Base-by-base conservation (phyloP, 2,797 vertebrate species). In the Fistularia commersonii region DNA sequence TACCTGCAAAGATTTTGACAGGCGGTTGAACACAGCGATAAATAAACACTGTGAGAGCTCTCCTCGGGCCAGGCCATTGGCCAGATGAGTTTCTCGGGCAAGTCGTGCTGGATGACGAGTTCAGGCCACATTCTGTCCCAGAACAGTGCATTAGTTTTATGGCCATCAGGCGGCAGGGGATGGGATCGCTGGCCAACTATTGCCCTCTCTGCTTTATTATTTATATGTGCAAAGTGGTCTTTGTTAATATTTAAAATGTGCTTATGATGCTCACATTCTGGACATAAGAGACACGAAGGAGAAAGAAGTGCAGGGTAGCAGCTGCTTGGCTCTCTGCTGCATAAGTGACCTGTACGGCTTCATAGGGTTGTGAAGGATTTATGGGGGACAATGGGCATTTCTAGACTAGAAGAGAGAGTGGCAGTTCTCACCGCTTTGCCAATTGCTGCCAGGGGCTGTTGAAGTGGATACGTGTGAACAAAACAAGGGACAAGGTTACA, bases 231-330 rank as follows among this genome's bases (percentile, higher is more conserved):
- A 92, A 92, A 92, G 90, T 92, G 89, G 88, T 89, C 84, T 85
- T 88, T 83, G 89, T 92, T 90, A 92, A 92, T 92, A 91, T 92
- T 92, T 92, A 89, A 92, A 90, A 89, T 80, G 87, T 88, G 88
- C 90, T 92, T 89, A 90, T 85, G 87, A 91, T 90, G 83, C 87
- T 84, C 80, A 72, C 84, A 87, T 79, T 75, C 79, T 77, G 81
- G 79, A 86, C 74, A 77, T 81, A 69, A 73, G 77, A 85, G 77
- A 80, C 65, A 53, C 68, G 52, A 66, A 72, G 56, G 77, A 70
- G 59, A 51, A 57, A 66, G 57, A 61, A 44, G 50, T 61, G 63
- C 68, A 74, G 64, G 72, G 44, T 46, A 80, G 44, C 74, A 59
- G 68, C 66, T 70, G 76, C 76, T 65, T 12, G 8, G 50, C 58